These are phyloP conservation scores for Neogobius melanostomus DNA, from an alignment of 2,113 vertebrate genomes.

Conservation along the genomic window DNA sequence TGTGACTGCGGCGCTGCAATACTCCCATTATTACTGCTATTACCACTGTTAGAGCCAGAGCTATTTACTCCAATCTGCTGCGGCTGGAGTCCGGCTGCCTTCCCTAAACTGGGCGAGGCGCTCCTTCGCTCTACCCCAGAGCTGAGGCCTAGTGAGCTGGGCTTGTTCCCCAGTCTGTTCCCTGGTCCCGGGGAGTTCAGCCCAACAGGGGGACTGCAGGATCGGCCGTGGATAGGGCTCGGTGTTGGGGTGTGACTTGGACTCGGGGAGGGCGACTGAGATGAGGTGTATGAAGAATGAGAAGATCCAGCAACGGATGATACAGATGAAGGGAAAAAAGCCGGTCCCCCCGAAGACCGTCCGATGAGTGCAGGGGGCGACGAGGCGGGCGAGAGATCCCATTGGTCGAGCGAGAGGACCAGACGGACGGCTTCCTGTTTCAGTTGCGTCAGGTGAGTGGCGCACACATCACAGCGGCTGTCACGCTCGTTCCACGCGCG, in stretches of 20 bases:
- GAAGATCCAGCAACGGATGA: slow-evolving; percentile 39
- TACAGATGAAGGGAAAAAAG: slow-evolving; percentile 59
- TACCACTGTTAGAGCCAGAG: slow-evolving; percentile 78
- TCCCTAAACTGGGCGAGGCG: slow-evolving; percentile 83
- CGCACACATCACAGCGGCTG: slow-evolving; percentile 92
- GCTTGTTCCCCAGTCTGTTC: slow-evolving; percentile 88
- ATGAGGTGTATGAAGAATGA: slow-evolving; percentile 57
- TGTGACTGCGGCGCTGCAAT: slow-evolving; percentile 86
- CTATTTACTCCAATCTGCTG: slow-evolving; percentile 78
- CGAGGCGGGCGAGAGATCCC: slow-evolving; percentile 84
- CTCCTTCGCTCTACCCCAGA: slow-evolving; percentile 86
- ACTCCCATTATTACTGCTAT: slow-evolving; percentile 70
- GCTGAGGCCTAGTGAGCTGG: slow-evolving; percentile 87
- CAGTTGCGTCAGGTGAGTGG: slow-evolving; percentile 92
- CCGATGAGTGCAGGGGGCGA: slow-evolving; percentile 80
- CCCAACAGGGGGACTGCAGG: slow-evolving; percentile 44
- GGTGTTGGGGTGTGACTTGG: slow-evolving; percentile 63
- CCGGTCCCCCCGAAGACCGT: slow-evolving; percentile 63
- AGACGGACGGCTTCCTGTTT: slow-evolving; percentile 97
- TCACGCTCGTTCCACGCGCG: slow-evolving; percentile 95
- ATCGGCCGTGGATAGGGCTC: slow-evolving; percentile 59
- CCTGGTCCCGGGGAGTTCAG: slow-evolving; percentile 53
- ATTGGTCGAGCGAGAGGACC: slow-evolving; percentile 89
- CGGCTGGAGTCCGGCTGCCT: slow-evolving; percentile 72
- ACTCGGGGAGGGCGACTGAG: slow-evolving; percentile 71